Evolutionary conservation across 2,888 invertebrate genomes (phyloP), one percentile per base, ranked within the genome.

Genomic region (Meliscaeva auricollis): DNA sequence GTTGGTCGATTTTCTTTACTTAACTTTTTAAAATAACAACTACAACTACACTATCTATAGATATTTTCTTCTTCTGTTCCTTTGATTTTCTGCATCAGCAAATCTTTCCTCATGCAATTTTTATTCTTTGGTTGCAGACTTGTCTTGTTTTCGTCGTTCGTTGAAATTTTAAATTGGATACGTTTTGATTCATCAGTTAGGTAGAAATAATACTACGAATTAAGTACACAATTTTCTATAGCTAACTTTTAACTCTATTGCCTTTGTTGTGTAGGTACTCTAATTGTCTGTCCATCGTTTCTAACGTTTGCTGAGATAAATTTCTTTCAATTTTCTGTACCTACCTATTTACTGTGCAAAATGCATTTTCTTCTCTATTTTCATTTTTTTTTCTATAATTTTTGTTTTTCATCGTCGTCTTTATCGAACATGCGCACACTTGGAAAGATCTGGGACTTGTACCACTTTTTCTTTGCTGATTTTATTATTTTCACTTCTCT

Each of bases 371-470:
- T 26, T 26, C 17, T 13, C 38, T 35, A 22, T 64, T 54, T 48
- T 46, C 11, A 48, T 72, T 74, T 38, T 58, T 70, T 75, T 44
- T 77, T 58, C 73, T 44, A 74, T 74, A 56, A 50, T 68, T 83
- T 73, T 60, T 56, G 73, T 68, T 13, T 30, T 1, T n/a, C 15
- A 26, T 17, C 11, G 44, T 11, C 41, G 3, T 26, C 22, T 58
- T 77, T 60, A 73, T 73, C 46, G 66, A 74, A 56, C 75, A 84
- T 84, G 84, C 84, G 84, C 84, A 80, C 44, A 75, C 48, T 52
- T 44, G 13, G 38, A 50, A 66, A 46, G 66, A 83, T 79, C 78
- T 82, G 73, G 62, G 66, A 78, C 73, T 82, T 83, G 73, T 79
- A 73, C 83, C 56, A 78, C 79, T 83, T 78, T 82, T 73, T 68